Percentiles rank a stretch among this genome's conserved stretches.
These are phyloP conservation scores for Ryuthela nishihirai DNA, from an alignment of 2,888 invertebrate species.

Conservation along the genomic window DNA sequence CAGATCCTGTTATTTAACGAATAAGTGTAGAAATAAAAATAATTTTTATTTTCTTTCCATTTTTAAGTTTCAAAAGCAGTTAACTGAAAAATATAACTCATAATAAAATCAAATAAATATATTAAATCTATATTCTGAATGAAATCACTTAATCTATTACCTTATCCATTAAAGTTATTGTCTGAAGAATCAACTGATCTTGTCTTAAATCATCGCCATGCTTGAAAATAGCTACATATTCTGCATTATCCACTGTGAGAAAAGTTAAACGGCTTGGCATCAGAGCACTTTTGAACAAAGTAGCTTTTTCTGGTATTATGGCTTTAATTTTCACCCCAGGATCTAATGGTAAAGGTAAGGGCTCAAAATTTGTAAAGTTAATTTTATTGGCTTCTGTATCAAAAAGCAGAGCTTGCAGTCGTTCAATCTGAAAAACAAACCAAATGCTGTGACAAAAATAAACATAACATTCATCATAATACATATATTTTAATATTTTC, in stretches of 20 bases:
- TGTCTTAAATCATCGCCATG: slow-evolving; percentile 96
- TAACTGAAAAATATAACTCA: neutral
- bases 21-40: too few species aligned
- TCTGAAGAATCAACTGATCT: slow-evolving; percentile 95
- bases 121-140: neutral
- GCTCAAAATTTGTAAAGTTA: slow-evolving; percentile 85
- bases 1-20: too few species aligned
- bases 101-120: neutral
- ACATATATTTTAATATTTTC: too few species aligned
- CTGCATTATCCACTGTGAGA: slow-evolving; percentile 66
- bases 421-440: slow-evolving; percentile 61
- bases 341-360: slow-evolving; percentile 90
- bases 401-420: slow-evolving; percentile 74
- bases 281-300: slow-evolving; percentile 90
- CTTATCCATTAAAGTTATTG: slow-evolving; percentile 96
- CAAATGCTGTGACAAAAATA: neutral
- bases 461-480: too few species aligned
- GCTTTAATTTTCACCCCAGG: slow-evolving; percentile 84
- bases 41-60: too few species aligned
- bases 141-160: slow-evolving; percentile 42
- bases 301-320: slow-evolving; percentile 82
- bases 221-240: slow-evolving; percentile 95
- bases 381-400: slow-evolving; percentile 77
- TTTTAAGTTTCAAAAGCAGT: too few species aligned
- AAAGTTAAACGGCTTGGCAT: slow-evolving; percentile 94